Evolutionary conservation across 2,113 vertebrate species (phyloP), one percentile per base, ranked within the genome.

Genomic region (Cinclus mexicanus): DNA sequence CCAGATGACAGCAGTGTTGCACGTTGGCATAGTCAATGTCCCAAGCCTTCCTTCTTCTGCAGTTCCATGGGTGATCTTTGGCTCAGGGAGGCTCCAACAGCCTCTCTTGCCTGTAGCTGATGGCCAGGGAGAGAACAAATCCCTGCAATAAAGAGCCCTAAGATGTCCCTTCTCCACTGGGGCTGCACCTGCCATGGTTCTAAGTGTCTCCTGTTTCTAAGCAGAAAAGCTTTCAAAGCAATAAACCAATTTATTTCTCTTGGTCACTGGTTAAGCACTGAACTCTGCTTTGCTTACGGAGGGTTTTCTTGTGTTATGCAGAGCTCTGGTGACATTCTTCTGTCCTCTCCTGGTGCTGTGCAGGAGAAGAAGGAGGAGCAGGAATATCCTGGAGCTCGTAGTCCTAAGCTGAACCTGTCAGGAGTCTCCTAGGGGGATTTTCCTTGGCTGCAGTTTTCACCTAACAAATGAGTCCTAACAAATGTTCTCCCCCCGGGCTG

Each of bases 371-470:
- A 33, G 39, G 23, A 39, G 50, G 60, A 82, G 42, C 46, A 59
- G 56, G 25, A 77, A 55, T 68, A 35, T 22, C 23, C n/a, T 0
- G 0, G 37, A 68, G 59, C 74, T 94, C 3, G 1, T 11, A 53
- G n/a, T 0, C 1, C 76, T 59, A 3, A 67, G 22, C 14, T 18
- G 4, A 6, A 74, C 42, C 68, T 93, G 75, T 83, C 68, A 57
- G 81, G 67, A 91, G 63, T 37, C 63, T 93, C 63, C 55, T 7
- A 39, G 39, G 21, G 85, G 83, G 78, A 50, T 81, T 97, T 95
- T 93, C 83, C 79, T 87, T 93, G 94, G 95, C 94, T 92, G 59
- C 65, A 83, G 72, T 44, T 96, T 71, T 76, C 68, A 60, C 67
- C 50, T 56, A 33, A 71, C 90, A 94, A 94, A 90, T 93, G 88